Percentiles rank a stretch among this genome's conserved stretches.
Evolutionary conservation across 2,113 vertebrate species (phyloP).

Genomic region (Opisthocomus hoazin): DNA sequence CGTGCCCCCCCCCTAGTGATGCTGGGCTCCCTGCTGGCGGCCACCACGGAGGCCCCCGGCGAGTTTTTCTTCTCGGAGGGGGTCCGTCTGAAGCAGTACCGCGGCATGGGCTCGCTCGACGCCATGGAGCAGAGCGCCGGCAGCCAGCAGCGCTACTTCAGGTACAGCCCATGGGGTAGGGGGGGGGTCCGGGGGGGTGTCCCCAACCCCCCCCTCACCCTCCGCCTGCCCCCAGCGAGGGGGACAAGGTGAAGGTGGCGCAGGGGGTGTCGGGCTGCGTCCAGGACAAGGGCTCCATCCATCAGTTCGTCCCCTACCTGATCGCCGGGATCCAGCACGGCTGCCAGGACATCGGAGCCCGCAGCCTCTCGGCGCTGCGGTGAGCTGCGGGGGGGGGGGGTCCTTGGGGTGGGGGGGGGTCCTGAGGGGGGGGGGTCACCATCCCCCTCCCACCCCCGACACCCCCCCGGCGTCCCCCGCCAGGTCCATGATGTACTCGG

Average conservation of each 20-base stretch:
- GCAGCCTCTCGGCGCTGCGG: slow-evolving; percentile 89
- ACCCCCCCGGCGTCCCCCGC: neutral
- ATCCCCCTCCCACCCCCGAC: too few relatives aligned
- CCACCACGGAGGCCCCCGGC: neutral
- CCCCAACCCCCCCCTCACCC: neutral
- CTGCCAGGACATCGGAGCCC: slow-evolving; percentile 82
- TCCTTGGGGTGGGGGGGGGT: too few relatives aligned
- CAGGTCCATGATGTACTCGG: slow-evolving; percentile 96
- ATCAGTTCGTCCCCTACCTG: neutral
- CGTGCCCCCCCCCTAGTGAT: neutral
- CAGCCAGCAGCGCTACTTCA: neutral
- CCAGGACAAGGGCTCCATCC: neutral
- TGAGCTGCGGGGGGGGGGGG: slow-evolving; percentile 39
- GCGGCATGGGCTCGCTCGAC: neutral
- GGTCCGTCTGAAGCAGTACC: neutral
- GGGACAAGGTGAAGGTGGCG: neutral
- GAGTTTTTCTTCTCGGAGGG: neutral
- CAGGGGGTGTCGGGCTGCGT: neutral
- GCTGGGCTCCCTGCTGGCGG: neutral
- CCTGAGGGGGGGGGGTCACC: neutral
- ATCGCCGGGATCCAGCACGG: neutral
- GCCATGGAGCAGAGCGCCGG: neutral
- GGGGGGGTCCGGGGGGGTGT: too few relatives aligned
- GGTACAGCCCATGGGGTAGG: neutral
- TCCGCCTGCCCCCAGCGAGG: neutral